Base-by-base conservation (phyloP, 64 coral and sea anemone species). In the Actinia tenebrosa region DNA sequence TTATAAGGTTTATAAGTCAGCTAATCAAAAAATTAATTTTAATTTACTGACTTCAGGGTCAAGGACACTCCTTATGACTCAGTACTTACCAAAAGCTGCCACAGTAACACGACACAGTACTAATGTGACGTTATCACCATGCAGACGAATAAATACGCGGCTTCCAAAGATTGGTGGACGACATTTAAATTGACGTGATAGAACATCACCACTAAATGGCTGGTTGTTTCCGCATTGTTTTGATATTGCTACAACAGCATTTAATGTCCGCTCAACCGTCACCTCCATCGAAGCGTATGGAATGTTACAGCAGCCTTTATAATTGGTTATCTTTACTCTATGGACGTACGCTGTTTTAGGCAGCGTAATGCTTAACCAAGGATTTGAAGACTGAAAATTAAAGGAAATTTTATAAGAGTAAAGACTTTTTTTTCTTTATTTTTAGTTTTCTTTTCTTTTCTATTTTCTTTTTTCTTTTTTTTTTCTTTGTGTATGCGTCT, bases 101-200 rank as follows among this genome's bases (percentile, higher is more conserved):
- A 83, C 80, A 30, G 11, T 17, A 23, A 83, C 80, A n/a, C 53
- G 45, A 11, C 80, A 83, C 22, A 83, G 14, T 53, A 54, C 54
- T 25, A 83, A 44, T 11, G 44, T 52, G 22, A 43, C 54, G 54
- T 55, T 83, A 10, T 52, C 80, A 8, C 80, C 80, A 19, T 83
- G 46, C 19, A 83, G 54, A 52, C 46, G 45, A 52, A 83, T 83
- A 15, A 50, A 22, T 22, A 83, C 15, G 2, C 80, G 45, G 80
- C 27, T 22, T 10, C 80, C 80, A 53, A 4, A 50, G 80, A 83
- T 83, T 83, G 80, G 80, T 53, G 45, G 54, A 53, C 45, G 80
- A 10, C 80, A 83, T 53, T 54, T 53, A 44, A 58, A 22, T 30
- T 58, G 45, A 83, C 45, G 45, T 50, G 16, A 26, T 44, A 83